A percentile compares a stretch with the other conserved stretches of the same genome.
Conservation (phyloP, 2,797 vertebrate species). For the Propithecus perrieri region DNA sequence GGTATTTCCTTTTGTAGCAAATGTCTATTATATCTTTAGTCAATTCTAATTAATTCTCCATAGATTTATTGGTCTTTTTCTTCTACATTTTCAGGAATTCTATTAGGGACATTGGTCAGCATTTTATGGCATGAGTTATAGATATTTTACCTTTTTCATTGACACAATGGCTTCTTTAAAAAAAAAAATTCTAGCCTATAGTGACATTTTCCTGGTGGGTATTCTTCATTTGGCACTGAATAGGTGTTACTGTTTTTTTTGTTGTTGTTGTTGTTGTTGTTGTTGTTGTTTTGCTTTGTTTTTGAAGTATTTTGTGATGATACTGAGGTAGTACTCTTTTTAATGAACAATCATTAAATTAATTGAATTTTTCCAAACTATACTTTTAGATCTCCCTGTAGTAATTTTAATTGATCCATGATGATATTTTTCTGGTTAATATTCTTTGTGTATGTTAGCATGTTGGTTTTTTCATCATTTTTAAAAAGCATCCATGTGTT, state of each 20-base stretch:
- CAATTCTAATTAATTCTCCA: background rate
- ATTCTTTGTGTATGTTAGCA: background rate
- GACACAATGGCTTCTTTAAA: background rate
- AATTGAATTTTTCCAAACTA: background rate
- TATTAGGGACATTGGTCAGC: background rate
- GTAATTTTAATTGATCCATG: background rate
- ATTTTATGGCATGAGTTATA: background rate
- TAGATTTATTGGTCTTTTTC: background rate
- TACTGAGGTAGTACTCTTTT: background rate
- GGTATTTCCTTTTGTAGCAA: background rate
- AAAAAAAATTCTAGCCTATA: background rate
- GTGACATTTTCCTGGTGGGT: background rate
- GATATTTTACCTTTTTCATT: background rate
- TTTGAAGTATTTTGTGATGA: background rate
- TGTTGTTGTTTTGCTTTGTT: background rate
- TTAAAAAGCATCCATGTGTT: background rate
- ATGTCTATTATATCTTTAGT: background rate
- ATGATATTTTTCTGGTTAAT: background rate
- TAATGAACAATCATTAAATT: background rate
- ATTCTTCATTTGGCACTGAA: background rate
- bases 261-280: too few relatives aligned
- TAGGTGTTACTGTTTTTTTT: background rate
- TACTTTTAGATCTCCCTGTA: background rate
- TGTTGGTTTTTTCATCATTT: background rate
- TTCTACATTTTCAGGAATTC: background rate